Base-by-base conservation (phyloP, 2,113 vertebrate species). In the Plectropomus leopardus region DNA sequence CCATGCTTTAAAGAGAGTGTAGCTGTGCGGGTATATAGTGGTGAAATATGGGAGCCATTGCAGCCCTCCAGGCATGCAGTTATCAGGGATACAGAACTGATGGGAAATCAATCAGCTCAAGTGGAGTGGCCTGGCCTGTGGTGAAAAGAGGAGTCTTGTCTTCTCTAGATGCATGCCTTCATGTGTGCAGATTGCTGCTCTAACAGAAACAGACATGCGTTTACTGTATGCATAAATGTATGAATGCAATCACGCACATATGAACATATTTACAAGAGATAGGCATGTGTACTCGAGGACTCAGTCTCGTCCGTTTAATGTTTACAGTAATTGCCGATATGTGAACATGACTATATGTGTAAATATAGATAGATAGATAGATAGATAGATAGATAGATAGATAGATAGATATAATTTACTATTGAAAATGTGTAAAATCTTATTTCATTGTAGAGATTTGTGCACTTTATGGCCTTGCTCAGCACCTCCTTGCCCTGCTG, bases 21-120 rank as follows among this genome's bases (percentile, higher is more conserved):
- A 24, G 82, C 71, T 44, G 71, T 72, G 66, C 34, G 19, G 64
- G 76, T 83, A 72, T 68, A 82, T 57, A 66, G 81, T 23, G 32
- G 78, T 93, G 90, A 92, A 89, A 90, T 89, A 94, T 85, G 88
- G 89, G 85, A 89, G 81, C 71, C 90, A 82, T 82, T 85, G 85
- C 87, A 90, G 88, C 83, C 90, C 91, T 91, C 82, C 77, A 88
- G 90, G 78, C 90, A 88, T 86, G 90, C 87, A 89, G 93, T 95
- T 93, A 94, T 94, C 86, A 86, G 91, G 86, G 91, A 89, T 86
- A 89, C 85, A 89, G 81, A 84, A 91, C 84, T 92, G 91, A 94
- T 94, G 91, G 84, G 84, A 94, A 94, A 94, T 93, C 92, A 93
- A 93, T 94, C 93, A 88, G 89, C 86, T 89, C 77, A 92, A 94